Evolutionary conservation across 1,140 invertebrate species (phyloP).

Genomic region (Asobara japonica): DNA sequence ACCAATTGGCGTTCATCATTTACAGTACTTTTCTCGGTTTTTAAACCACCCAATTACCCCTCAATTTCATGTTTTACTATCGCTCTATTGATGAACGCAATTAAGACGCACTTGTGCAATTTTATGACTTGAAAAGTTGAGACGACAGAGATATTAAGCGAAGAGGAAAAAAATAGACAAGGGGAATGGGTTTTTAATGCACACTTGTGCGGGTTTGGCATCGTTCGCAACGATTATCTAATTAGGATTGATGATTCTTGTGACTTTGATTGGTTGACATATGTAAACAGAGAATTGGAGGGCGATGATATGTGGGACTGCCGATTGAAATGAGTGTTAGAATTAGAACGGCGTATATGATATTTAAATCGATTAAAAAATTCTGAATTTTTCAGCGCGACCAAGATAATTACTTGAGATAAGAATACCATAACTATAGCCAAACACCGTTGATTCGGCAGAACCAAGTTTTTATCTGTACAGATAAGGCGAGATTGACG

Average conservation of each 20-base stretch:
- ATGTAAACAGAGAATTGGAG: conserved; percentile 1
- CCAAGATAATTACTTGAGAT: no score
- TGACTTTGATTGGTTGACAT: not conserved
- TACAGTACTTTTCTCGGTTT: not conserved
- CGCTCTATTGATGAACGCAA: conserved; percentile 6
- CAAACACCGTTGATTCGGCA: no score
- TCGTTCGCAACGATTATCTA: not conserved
- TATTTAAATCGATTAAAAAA: no score
- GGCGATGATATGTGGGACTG: not conserved
- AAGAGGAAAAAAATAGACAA: not conserved
- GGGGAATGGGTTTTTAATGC: not conserved
- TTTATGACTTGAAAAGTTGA: not conserved
- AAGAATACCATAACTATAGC: no score
- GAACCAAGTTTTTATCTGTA: no score
- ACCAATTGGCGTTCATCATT: not conserved
- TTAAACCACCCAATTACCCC: conserved; percentile 20
- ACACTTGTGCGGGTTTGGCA: no score
- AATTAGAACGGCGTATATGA: no score
- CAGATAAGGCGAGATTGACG: no score
- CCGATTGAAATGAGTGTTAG: not conserved
- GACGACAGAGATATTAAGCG: not conserved
- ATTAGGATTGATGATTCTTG: not conserved
- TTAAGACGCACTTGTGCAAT: conserved; percentile 21
- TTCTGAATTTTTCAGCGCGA: no score
- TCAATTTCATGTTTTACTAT: conserved; percentile 24